phyloP scores from a whole-genome alignment of 2,113 vertebrate species.

The Corythaixoides concolor region DNA sequence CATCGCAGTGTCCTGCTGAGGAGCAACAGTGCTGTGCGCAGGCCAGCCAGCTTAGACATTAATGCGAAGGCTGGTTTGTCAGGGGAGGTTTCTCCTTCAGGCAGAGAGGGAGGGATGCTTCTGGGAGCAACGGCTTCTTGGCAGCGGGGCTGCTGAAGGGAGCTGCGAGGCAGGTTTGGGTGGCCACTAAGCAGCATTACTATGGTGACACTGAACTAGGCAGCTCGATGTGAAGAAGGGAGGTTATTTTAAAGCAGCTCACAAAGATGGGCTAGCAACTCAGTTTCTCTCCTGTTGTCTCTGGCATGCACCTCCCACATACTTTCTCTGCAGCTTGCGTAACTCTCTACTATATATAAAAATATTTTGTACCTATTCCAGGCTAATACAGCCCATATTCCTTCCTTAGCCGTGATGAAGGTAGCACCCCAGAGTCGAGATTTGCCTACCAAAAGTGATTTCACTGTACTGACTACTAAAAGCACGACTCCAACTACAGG shows the following conservation, averaged over 20 bases:
- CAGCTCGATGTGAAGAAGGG: not conserved
- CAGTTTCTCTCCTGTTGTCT: not conserved
- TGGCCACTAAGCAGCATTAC: not conserved
- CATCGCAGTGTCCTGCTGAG: not conserved
- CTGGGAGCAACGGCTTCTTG: not conserved
- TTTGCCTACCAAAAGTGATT: not conserved
- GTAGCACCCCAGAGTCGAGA: not conserved
- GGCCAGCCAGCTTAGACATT: not conserved
- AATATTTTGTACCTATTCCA: not conserved
- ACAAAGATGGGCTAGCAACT: not conserved
- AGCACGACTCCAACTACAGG: not conserved
- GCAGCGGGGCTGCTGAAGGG: not conserved
- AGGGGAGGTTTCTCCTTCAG: not conserved
- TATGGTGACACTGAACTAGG: not conserved
- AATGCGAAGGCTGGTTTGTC: not conserved
- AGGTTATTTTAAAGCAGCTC: not conserved
- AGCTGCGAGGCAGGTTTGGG: not conserved
- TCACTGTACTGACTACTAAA: not conserved
- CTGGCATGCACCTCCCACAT: not conserved
- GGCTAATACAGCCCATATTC: not conserved
- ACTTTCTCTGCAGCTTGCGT: not conserved
- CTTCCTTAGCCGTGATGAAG: not conserved
- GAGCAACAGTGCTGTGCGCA: not conserved
- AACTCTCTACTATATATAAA: not conserved
- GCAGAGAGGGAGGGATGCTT: not conserved